Evolutionary conservation across 1,140 invertebrate species (phyloP).

Genomic region (Cotesia chilonis): DNA sequence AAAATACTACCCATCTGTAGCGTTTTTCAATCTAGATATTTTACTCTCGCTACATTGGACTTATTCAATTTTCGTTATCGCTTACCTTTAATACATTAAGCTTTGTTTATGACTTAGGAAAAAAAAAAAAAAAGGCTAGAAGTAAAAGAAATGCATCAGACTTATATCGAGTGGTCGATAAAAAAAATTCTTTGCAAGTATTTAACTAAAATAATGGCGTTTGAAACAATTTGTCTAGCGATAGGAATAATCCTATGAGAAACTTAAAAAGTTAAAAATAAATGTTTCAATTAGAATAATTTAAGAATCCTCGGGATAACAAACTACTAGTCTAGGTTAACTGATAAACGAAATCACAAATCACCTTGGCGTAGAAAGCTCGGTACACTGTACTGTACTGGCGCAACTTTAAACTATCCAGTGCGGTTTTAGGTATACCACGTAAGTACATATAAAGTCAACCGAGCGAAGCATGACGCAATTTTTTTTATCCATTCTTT

Average conservation of each 20-base stretch:
- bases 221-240: too few relatives aligned
- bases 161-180: too few relatives aligned
- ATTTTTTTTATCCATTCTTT: neutral
- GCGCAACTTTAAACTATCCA: conserved; percentile 2
- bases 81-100: conserved; percentile 3
- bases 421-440: neutral
- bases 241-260: too few relatives aligned
- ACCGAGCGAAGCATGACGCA: neutral
- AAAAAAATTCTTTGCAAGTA: too few relatives aligned
- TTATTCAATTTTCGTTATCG: conserved; percentile 42
- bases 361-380: conserved; percentile 16
- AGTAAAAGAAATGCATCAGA: too few relatives aligned
- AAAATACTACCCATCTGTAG: conserved; percentile 48
- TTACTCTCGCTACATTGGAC: conserved; percentile 40
- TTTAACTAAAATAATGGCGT: too few relatives aligned
- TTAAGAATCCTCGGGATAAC: conserved; percentile 45
- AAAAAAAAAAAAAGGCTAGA: too few relatives aligned
- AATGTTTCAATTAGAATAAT: conserved; percentile 43
- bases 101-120: neutral
- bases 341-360: conserved; percentile 32
- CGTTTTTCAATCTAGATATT: conserved; percentile 42
- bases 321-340: conserved; percentile 31
- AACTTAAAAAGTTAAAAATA: conserved; percentile 2
- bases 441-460: neutral
- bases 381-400: neutral